A percentile compares a stretch with the other conserved stretches of the same genome.
phyloP scores from a whole-genome alignment of 2,888 invertebrate genomes.

The Pharmacophagus antenor region DNA sequence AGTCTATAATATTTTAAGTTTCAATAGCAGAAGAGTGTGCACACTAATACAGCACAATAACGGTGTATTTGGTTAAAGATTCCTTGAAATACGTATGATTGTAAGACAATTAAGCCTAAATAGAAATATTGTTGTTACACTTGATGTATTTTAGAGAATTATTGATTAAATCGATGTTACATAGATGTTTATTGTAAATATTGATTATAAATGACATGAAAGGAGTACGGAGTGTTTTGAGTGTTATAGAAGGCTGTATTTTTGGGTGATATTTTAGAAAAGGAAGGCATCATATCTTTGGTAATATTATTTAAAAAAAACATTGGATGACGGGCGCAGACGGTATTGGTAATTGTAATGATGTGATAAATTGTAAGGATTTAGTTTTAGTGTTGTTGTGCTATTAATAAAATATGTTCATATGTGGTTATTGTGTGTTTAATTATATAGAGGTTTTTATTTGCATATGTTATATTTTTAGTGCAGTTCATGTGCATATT shows the following conservation, averaged over 20 bases:
- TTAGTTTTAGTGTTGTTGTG: slow-evolving; percentile 79
- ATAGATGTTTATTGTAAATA: slow-evolving; percentile 81
- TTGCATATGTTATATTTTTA: no score
- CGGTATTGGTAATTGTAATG: slow-evolving; percentile 57
- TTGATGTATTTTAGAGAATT: slow-evolving; percentile 80
- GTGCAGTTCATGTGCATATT: no score
- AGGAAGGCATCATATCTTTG: slow-evolving; percentile 72
- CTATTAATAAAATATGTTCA: slow-evolving; percentile 79
- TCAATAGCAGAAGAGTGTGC: slow-evolving; percentile 14
- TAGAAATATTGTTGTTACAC: slow-evolving; percentile 74
- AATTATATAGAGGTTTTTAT: slow-evolving; percentile 22
- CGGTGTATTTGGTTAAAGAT: slow-evolving; percentile 36
- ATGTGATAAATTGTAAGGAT: slow-evolving; percentile 68
- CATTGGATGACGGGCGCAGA: slow-evolving; percentile 41
- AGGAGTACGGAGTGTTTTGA: slow-evolving; percentile 60
- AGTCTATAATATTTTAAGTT: slow-evolving; percentile 2
- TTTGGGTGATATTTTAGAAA: slow-evolving; percentile 78
- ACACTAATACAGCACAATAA: slow-evolving; percentile 51
- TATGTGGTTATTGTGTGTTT: slow-evolving; percentile 61
- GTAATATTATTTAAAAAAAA: slow-evolving; percentile 61
- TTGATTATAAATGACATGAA: slow-evolving; percentile 62
- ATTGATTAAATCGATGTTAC: slow-evolving; percentile 80
- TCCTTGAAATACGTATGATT: slow-evolving; percentile 59
- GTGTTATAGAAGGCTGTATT: slow-evolving; percentile 79
- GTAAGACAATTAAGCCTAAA: slow-evolving; percentile 63